Base-by-base conservation (phyloP, 1,140 invertebrate genomes). In the Heliconius congener region DNA sequence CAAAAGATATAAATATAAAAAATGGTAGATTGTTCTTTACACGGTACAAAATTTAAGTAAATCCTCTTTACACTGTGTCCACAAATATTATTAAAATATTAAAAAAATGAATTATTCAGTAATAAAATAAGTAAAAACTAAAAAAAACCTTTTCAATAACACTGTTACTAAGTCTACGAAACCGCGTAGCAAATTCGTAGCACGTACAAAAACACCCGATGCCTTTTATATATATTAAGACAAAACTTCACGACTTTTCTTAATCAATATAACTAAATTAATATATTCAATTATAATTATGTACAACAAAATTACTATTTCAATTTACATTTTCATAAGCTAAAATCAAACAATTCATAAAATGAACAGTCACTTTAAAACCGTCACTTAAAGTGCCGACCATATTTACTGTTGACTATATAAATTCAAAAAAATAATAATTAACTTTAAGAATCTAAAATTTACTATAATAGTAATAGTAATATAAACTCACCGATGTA, bases 401-500 rank as follows among this genome's bases (percentile, higher is more conserved):
- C n/a, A 23, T 9, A 23, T 52, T 19, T 52, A 6, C 50, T 19
- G 6, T 52, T 52, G 2, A 52, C 50, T 19, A 4, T 3, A 19
- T 9, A 57, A 19, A 57, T 3, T 57, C 8, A n/a, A 57, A 57
- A 57, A 23, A 57, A 57, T 8, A 8, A 23, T 8, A 23, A n/a
- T 23, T 0, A 57, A 57, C n/a, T n/a, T 23, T 9, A 57, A 57
- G 9, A 57, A 57, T 16, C 0, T 2, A 39, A 72, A 42, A n/a
- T 39, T 39, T 0, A n/a, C 8, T 11, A 39, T 19, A 39, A 39
- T 19, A 27, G 39, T 72, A n/a, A 39, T 72, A 72, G 2, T 72
- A 72, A 66, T 72, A 72, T 37, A 42, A 42, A 72, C 71, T 72
- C 23, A 72, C 71, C 60, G 60, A 66, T 66, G 27, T 66, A 66